Evolutionary conservation across 2,113 vertebrate genomes (phyloP), one percentile per base, ranked within the genome.

Genomic region (Hyperoodon ampullatus): DNA sequence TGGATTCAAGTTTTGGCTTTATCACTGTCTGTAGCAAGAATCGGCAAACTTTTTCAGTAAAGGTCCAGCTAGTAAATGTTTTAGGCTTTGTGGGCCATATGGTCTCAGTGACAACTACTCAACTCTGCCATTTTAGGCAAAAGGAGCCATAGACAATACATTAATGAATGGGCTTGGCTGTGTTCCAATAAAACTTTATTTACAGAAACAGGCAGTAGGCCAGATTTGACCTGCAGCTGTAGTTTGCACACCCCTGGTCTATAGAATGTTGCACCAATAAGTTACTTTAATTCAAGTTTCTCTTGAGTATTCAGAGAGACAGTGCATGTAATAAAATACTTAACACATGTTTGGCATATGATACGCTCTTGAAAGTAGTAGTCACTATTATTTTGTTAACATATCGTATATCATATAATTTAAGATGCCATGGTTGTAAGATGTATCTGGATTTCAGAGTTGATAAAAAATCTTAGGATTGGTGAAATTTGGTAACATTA

Each of bases 321-420:
- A 44, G 47, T 28, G 5, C 35, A 19, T 61, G 7, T 39, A 26
- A 68, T n/a, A 70, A 77, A 85, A 92, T 1, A 65, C 63, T 58
- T 75, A 72, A 12, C 7, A 39, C 12, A 12, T 68, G 6, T 16
- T 84, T 72, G 71, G 61, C 47, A 63, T 66, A 65, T 23, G 95
- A 39, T 18, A 92, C 84, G 10, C 7, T n/a, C 66, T 88, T 47
- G 15, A 70, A 87, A 93, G 74, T 42, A 86, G 19, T 72, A 35
- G 15, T 91, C 2, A 10, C 50, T 94, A 12, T 90, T 83, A 90
- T 93, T 87, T 95, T 90, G 63, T 81, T 70, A 78, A 93, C 78
- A 55, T 44, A 81, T 28, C 53, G 1, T 70, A 28, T 90, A 55
- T 53, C 10, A 44, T 44, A 18, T 66, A 70, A 53, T 44, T 35